phyloP scores from a whole-genome alignment of 1,140 invertebrate species.

The Spodoptera litura region DNA sequence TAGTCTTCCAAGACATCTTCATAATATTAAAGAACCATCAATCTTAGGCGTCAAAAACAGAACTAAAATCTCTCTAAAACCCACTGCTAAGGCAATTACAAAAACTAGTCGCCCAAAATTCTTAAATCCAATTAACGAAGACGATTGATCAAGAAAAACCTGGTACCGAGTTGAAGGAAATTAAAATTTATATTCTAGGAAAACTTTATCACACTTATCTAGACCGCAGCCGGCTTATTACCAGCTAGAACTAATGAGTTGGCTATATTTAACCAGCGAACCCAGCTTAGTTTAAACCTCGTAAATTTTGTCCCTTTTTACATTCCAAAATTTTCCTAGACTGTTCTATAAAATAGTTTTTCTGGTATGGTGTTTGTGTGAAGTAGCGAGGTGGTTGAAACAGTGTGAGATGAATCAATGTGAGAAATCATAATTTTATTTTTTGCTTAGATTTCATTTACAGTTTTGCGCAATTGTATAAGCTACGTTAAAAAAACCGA shows the following conservation, averaged over 20 bases:
- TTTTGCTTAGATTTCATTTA: too few species aligned
- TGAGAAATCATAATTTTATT: too few species aligned
- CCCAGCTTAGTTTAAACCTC: slow-evolving; percentile 13
- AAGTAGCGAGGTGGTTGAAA: neutral
- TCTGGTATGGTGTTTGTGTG: neutral
- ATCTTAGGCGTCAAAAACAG: neutral
- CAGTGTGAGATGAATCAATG: too few species aligned
- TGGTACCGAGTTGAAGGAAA: neutral
- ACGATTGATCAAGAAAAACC: neutral
- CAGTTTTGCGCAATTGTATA: too few species aligned
- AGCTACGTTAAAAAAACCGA: too few species aligned
- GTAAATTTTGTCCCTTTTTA: slow-evolving; percentile 20
- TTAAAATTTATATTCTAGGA: slow-evolving; percentile 11
- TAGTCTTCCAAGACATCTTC: too few species aligned
- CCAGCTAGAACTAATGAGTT: slow-evolving; percentile 33
- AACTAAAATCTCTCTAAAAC: neutral
- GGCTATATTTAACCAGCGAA: slow-evolving; percentile 27
- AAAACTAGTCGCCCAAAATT: neutral
- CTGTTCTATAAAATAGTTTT: slow-evolving; percentile 1
- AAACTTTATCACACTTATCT: slow-evolving; percentile 26
- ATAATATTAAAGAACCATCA: too few species aligned
- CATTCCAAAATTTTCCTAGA: slow-evolving; percentile 1
- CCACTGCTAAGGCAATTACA: neutral
- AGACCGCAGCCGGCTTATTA: slow-evolving; percentile 10
- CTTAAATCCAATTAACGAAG: neutral